Evolutionary conservation across 2,797 vertebrate genomes (phyloP), one percentile per base, ranked within the genome.

Genomic region (Cheirogaleus major): DNA sequence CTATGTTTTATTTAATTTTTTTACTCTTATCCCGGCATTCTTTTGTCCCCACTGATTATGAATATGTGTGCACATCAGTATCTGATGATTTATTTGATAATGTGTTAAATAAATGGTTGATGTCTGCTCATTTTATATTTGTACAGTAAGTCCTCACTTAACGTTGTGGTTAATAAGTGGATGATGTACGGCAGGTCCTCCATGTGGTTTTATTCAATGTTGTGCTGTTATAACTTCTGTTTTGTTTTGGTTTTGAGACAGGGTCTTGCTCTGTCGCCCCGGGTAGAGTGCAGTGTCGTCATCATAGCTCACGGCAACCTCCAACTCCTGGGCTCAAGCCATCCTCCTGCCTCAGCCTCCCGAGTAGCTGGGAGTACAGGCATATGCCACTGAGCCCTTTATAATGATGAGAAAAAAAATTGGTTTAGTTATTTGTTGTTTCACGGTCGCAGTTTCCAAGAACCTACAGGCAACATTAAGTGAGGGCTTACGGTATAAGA

Each of bases 321-420:
- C n/a, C 4, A 67, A 4, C 63, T 67, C 15, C 63, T 67, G 32
- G n/a, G 63, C 17, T 67, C 7, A n/a, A n/a, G 63, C 3, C 0
- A 67, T 67, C 63, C 63, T 67, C 17, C 32, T 67, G 63, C 63
- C 32, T 67, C 32, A 67, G 63, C 7, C 17, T 67, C 63, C 63
- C 4, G 32, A 35, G 63, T 67, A 67, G 63, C 32, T n/a, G n/a
- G 4, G 32, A 67, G 17, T 35, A 35, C 63, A 67, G 17, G 63
- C n/a, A 1, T 4, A 1, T 4, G 7, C 63, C 63, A 67, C 3
- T 9, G 8, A 0, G 8, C 63, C 32, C 18, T 4, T 3, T 79
- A 1, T 76, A 78, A 55, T 13, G 22, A 13, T 69, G 20, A 69
- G 65, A 12, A 23, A 38, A 52, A 22, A 79, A 79, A 48, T 20